Evolutionary conservation across 2,797 vertebrate species (phyloP).

Genomic region (Rhinophrynus dorsalis): DNA sequence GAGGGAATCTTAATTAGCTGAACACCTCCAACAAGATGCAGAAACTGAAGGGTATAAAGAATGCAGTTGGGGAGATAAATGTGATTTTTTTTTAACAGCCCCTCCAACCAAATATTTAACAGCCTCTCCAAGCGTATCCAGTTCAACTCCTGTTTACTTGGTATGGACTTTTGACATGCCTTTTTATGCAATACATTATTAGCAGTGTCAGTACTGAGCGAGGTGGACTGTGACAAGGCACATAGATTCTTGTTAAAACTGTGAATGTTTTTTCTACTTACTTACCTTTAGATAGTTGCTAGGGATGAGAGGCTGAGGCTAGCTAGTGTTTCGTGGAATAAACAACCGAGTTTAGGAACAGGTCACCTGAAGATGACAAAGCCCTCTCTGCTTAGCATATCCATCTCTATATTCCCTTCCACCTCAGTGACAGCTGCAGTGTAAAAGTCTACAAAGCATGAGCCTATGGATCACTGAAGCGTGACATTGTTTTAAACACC

Average conservation of each 20-base stretch:
- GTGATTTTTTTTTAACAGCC: no score
- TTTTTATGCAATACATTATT: no score
- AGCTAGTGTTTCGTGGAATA: not conserved
- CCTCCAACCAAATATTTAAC: no score
- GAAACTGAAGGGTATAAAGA: no score
- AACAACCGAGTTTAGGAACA: not conserved
- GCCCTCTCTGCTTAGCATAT: not conserved
- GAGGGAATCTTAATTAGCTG: no score
- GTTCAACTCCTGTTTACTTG: no score
- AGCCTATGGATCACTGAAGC: conserved; percentile 8
- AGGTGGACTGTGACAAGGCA: not conserved
- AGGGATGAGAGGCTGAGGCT: not conserved
- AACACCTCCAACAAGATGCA: no score
- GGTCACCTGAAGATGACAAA: conserved; percentile 30
- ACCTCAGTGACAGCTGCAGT: conserved; percentile 8
- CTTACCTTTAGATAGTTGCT: not conserved
- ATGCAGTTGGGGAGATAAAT: no score
- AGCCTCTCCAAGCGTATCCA: no score
- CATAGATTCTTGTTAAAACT: not conserved
- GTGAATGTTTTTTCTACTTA: conserved; percentile 5
- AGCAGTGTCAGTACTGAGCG: no score
- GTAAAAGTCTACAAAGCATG: not conserved
- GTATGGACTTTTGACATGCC: no score
- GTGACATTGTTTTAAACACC: conserved; percentile 15
- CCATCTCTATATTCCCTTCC: conserved; percentile 7